Conservation (phyloP, 2,888 invertebrate species). For the Oscheius myriophilus region DNA sequence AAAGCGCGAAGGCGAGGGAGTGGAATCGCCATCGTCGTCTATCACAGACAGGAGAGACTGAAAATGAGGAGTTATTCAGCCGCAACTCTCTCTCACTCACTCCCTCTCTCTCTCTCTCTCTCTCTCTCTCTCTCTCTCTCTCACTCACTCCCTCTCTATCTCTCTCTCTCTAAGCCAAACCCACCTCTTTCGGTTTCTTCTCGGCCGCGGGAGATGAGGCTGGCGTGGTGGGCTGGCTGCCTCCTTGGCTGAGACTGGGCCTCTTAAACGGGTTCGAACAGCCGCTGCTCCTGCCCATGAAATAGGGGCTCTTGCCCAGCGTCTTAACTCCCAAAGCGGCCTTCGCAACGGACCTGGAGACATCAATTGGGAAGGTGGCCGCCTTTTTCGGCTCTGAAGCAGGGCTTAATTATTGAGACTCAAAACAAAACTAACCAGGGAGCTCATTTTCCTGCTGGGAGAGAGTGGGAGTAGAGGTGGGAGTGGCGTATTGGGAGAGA, state of each 20-base stretch:
- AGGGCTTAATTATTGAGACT: too few relatives aligned
- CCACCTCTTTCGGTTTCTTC: neutral
- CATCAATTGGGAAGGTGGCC: neutral
- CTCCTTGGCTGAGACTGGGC: neutral
- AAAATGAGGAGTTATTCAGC: neutral
- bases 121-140: too few relatives aligned
- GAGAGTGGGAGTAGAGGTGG: too few relatives aligned
- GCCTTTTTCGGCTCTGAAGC: neutral
- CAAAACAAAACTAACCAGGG: too few relatives aligned
- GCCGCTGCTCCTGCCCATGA: neutral
- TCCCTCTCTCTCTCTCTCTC: too few relatives aligned
- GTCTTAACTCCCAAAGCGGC: neutral
- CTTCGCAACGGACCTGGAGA: neutral
- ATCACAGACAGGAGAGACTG: constrained; percentile 13
- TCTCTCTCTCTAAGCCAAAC: too few relatives aligned
- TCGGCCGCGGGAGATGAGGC: neutral
- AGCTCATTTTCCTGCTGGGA: too few relatives aligned
- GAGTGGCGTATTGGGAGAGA: too few relatives aligned
- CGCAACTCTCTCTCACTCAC: too few relatives aligned
- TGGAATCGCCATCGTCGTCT: neutral
- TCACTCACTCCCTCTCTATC: too few relatives aligned
- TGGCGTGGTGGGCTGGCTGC: neutral
- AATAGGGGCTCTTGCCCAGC: constrained; percentile 22
- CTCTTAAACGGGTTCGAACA: neutral
- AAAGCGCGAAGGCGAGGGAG: neutral